Evolutionary conservation across 1,140 invertebrate genomes (phyloP), one percentile per base, ranked within the genome.

Genomic region (Oryctes rhinoceros): DNA sequence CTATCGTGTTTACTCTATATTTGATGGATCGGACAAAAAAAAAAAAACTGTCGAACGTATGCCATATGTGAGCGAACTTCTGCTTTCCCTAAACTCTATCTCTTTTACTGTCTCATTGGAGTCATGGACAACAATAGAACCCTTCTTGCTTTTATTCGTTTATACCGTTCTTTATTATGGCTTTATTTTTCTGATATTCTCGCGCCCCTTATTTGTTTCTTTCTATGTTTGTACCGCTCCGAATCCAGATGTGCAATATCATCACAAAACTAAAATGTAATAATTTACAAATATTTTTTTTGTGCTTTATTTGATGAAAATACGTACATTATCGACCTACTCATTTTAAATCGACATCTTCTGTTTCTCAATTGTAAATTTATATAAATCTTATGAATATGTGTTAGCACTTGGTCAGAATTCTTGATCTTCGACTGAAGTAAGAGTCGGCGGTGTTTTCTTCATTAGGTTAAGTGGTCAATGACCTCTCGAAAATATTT

Each of bases 21-120:
- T 79, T 78, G 81, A 67, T 80, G 78, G 80, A 78, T 80, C 78
- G 78, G 82, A 80, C 5, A 44, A 59, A 76, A 44, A 59, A 76
- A 18, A 44, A 59, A 76, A 44, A 59, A 76, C 71, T 47, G 79
- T 80, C 76, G 49, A 78, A 76, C 80, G 80, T 81, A 79, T 80
- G 80, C 82, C 80, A 81, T 79, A 76, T 65, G 80, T 82, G 76
- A 79, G 83, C 83, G 79, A 80, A 82, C 79, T 80, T 82, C 79
- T 80, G 79, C 79, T 80, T 76, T 67, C 80, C 81, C 78, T 71
- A 53, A 24, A 71, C 24, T 59, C 78, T 81, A 4, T 39, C 7
- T 48, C 49, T 53, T 53, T 53, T 44, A 13, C n/a, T 53, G 4
- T 53, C 49, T 53, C 49, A 53, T 53, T 13, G 49, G 49, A 9